Conservation (phyloP, 2,888 invertebrate species). For the Andrena praecox region DNA sequence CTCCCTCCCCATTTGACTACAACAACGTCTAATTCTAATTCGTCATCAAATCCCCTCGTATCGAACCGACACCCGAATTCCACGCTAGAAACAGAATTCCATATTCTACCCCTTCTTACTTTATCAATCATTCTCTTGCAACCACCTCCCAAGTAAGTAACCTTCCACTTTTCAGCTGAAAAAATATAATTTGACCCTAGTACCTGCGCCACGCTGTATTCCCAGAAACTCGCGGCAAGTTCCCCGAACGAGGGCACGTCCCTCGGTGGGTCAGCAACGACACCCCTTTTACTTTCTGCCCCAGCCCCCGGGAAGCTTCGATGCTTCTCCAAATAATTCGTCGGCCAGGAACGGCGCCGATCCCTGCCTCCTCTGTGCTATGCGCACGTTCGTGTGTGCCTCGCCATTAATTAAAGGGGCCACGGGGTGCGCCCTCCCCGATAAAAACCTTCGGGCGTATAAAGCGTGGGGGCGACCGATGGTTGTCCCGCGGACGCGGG, state of each 20-base stretch:
- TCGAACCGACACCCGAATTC: too few species aligned
- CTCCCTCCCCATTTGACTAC: neutral
- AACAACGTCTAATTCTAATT: neutral
- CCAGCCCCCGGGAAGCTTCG: conserved; percentile 25
- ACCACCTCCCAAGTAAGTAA: neutral
- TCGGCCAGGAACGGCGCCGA: conserved; percentile 42
- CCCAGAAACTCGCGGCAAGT: conserved; percentile 40
- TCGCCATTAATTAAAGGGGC: conserved; percentile 76
- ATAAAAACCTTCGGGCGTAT: conserved; percentile 70
- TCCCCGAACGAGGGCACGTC: conserved; percentile 49
- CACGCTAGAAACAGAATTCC: neutral
- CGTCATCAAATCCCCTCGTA: too few species aligned
- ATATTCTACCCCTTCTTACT: neutral
- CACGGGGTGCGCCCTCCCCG: conserved; percentile 66
- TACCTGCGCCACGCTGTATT: conserved; percentile 30
- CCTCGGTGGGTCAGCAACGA: conserved; percentile 69
- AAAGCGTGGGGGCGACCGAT: conserved; percentile 55
- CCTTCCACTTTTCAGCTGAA: neutral
- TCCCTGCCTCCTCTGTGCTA: conserved; percentile 35
- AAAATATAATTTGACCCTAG: neutral
- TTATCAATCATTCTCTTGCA: neutral
- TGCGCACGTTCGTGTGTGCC: conserved; percentile 52
- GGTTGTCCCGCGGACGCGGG: conserved; percentile 51
- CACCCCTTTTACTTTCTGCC: conserved; percentile 58
- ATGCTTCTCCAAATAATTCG: conserved; percentile 64